Base-by-base conservation (phyloP, 2,888 invertebrate genomes). In the Mythimna ferrago region DNA sequence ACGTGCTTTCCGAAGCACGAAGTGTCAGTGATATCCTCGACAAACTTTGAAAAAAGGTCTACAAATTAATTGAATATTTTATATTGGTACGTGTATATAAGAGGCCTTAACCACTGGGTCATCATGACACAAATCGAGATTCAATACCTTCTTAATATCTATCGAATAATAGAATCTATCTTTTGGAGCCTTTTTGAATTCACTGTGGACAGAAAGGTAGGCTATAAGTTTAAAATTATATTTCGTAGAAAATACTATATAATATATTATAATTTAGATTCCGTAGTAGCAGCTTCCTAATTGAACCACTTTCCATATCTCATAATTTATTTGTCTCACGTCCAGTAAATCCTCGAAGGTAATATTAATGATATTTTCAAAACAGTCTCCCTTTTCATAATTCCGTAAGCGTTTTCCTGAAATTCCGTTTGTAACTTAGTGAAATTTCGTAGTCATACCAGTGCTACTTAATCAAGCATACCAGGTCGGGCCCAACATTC, bases 251-350 rank as follows among this genome's bases (percentile, higher is more conserved):
- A 41, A 32, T 6, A n/a, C 14, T 19, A 19, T 26, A 2, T 26
- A 26, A 26, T 26, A 26, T 26, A 26, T 16, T 32, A 32, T 2
- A 32, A 57, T 57, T 16, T 57, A 61, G 14, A 14, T 53, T n/a
- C 21, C 16, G 10, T 38, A 38, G 10, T 38, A 38, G 54, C 38
- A 9, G 14, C 38, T 54, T 6, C 16, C 16, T 26, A 53, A 19
- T 38, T 41, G 38, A 64, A 32, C 10, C 66, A 51, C 19, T 75
- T 38, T 76, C 3, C 41, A 14, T 32, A 16, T 6, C 19, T 74
- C 19, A 41, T 56, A 69, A 69, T 61, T 32, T 32, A 61, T 74
- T 77, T 56, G 26, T 48, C 44, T 76, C 77, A 54, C 44, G 53
- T 38, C 53, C 44, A 4, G 57, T 48, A 78, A 78, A 53, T 54